These are phyloP conservation scores for Orestias chungarensis DNA, from an alignment of 2,797 vertebrate genomes.

Conservation along the genomic window DNA sequence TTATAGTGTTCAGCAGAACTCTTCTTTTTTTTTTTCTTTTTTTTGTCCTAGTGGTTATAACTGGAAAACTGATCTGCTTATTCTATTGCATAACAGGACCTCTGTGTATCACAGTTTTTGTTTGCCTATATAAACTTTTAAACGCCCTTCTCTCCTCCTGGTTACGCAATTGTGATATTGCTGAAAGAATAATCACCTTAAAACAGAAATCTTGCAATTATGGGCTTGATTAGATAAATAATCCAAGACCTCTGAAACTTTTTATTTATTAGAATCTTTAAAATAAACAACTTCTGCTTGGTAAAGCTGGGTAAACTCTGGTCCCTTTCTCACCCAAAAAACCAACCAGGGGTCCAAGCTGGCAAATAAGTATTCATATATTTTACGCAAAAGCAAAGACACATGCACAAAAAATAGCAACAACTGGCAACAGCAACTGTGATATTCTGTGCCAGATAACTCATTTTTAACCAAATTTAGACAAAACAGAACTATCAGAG, in stretches of 20 bases:
- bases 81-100: slow-evolving; percentile 5
- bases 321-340: not conserved
- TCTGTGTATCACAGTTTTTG: not conserved
- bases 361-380: not conserved
- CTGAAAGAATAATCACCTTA: not conserved
- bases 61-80: not conserved
- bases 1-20: not conserved
- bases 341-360: not conserved
- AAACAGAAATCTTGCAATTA: not conserved
- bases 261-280: not conserved
- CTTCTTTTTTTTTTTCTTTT: no score
- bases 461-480: not conserved
- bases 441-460: not conserved
- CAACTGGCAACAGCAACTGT: no score
- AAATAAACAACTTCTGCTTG: not conserved
- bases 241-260: not conserved
- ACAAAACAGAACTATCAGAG: not conserved
- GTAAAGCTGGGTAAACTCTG: not conserved
- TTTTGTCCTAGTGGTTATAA: not conserved
- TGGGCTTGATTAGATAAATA: not conserved
- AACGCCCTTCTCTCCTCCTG: not conserved
- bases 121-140: not conserved
- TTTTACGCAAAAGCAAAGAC: not conserved
- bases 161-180: not conserved
- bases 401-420: not conserved